Conservation (phyloP, 2,113 vertebrate species). For the Harpagus bidentatus region DNA sequence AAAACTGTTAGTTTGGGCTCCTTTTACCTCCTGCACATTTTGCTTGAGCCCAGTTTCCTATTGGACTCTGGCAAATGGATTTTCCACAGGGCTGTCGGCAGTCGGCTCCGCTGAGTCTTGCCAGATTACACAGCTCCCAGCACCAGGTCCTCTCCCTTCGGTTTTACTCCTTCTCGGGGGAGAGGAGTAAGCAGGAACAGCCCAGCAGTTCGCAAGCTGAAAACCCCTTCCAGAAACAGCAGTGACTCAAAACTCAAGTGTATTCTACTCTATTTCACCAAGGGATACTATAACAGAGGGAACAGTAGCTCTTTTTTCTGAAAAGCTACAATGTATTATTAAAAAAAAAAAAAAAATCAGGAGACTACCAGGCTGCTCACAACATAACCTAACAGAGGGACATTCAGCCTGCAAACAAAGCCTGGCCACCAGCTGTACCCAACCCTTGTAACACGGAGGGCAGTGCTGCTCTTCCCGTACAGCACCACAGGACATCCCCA, state of each 20-base stretch:
- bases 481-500: neutral
- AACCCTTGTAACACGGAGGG: fast-evolving
- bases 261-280: neutral
- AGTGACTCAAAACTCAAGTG: neutral
- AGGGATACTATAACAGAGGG: neutral
- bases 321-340: neutral
- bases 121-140: neutral
- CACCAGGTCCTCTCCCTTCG: neutral
- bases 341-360: neutral
- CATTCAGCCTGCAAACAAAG: neutral
- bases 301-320: neutral
- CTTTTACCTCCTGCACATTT: neutral
- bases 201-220: neutral
- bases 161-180: neutral
- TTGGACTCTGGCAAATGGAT: neutral
- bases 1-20: neutral
- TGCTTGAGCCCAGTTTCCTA: neutral
- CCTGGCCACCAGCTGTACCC: neutral
- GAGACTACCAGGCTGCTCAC: neutral
- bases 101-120: fast-evolving
- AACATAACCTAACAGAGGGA: neutral
- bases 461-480: neutral
- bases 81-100: neutral
- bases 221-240: neutral
- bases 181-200: neutral